Base-by-base conservation (phyloP, 2,888 invertebrate genomes). In the Pseudococcus viburni region DNA sequence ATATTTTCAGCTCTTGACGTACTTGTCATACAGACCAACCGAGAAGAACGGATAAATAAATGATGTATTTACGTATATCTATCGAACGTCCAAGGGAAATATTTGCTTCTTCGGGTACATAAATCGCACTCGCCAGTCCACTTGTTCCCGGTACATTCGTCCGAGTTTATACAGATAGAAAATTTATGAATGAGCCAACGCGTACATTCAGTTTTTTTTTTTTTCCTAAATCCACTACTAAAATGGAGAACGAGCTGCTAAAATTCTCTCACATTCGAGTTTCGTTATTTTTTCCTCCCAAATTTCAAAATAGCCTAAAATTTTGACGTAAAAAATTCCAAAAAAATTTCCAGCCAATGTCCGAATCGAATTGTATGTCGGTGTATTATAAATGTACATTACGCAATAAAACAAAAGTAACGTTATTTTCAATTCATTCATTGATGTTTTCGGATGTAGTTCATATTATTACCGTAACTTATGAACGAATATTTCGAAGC, bases 401-500 rank as follows among this genome's bases (percentile, higher is more conserved):
- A 85, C 85, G 85, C 55, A 85, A 85, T 85, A 85, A 85, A 85
- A 59, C 59, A 85, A 59, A 85, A 59, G 42, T 77, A 77, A 48
- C 51, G 73, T 77, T 77, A 73, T 87, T 39, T 87, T 87, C 87
- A 48, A 77, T 87, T 87, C 87, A 87, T 87, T 87, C 87, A 87
- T 87, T 87, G 87, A 87, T 87, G 87, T 87, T 73, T 77, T 86
- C 86, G 68, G 68, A 87, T 87, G 87, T 87, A 87, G 87, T 87
- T 87, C 87, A 87, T 77, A 26, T 26, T 48, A 77, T 87, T 46
- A 77, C 46, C 77, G 48, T 48, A 87, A 87, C 48, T 87, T 87
- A 87, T 87, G 87, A 87, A 87, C 87, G 87, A 87, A 77, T 42
- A 73, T 26, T 87, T 42, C 6, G 33, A 42, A 77, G 39, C 77